Conservation (phyloP, 2,113 vertebrate genomes). For the Gallinago jamesoni region DNA sequence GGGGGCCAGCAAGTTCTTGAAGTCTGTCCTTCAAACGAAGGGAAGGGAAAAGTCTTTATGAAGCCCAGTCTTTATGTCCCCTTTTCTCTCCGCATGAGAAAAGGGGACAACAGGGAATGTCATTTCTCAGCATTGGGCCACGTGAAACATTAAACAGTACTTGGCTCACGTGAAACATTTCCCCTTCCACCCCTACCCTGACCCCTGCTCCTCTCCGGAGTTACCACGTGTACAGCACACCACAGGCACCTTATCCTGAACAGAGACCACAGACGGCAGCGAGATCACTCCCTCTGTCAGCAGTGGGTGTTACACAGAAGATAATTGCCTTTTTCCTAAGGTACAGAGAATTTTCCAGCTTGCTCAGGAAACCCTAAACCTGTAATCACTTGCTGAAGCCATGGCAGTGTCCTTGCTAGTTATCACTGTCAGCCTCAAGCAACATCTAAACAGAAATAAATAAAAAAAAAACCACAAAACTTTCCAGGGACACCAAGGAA, state of each 20-base stretch:
- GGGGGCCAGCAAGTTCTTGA: neutral
- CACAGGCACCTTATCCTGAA: neutral
- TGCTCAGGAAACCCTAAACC: neutral
- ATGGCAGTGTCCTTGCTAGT: neutral
- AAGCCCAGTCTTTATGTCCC: neutral
- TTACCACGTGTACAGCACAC: neutral
- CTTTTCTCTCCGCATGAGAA: neutral
- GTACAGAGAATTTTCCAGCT: neutral
- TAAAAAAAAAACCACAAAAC: neutral
- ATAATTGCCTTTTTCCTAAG: neutral
- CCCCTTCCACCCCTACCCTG: neutral
- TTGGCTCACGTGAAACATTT: rapidly evolving
- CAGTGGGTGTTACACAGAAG: neutral
- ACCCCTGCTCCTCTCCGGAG: neutral
- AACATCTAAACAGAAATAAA: neutral
- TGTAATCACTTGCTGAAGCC: neutral
- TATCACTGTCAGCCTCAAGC: neutral
- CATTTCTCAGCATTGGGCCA: neutral
- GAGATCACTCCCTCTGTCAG: neutral
- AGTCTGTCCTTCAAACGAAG: neutral
- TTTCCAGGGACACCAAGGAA: neutral
- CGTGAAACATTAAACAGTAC: too few species aligned
- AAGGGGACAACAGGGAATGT: neutral
- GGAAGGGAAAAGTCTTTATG: neutral
- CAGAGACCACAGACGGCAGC: neutral